Conservation (phyloP, 2,113 vertebrate species). For the Leucopsar rothschildi region DNA sequence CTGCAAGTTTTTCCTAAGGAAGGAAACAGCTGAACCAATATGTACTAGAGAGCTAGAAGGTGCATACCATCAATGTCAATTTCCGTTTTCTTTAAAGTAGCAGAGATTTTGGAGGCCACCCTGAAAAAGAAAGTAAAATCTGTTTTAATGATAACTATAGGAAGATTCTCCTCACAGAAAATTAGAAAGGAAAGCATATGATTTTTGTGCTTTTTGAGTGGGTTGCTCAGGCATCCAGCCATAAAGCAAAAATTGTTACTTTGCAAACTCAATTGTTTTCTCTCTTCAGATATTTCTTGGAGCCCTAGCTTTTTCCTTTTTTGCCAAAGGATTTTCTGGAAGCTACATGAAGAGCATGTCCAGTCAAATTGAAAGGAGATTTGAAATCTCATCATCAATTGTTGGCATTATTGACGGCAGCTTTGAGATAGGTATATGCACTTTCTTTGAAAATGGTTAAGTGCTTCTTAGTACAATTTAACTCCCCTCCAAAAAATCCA, state of each 20-base stretch:
- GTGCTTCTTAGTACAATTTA: background rate
- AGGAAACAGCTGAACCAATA: background rate
- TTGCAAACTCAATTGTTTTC: conserved; percentile 10
- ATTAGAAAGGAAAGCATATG: background rate
- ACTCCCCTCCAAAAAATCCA: background rate
- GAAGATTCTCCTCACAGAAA: background rate
- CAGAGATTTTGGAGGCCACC: background rate
- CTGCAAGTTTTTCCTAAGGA: background rate
- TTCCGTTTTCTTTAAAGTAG: background rate
- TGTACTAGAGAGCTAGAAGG: background rate
- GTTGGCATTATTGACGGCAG: conserved; percentile 71
- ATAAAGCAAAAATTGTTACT: background rate
- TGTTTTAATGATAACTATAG: background rate
- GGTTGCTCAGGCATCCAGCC: background rate
- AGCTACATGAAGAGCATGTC: conserved; percentile 73
- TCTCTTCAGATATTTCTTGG: conserved; percentile 70
- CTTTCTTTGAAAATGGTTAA: background rate
- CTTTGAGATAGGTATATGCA: conserved; percentile 69
- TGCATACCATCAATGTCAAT: background rate
- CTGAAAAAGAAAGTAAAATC: background rate
- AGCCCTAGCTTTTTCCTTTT: conserved; percentile 69
- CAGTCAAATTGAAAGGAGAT: conserved; percentile 72
- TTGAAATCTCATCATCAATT: conserved; percentile 69
- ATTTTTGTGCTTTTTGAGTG: background rate
- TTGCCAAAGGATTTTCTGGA: conserved; percentile 71